Evolutionary conservation across 2,888 invertebrate genomes (phyloP).

Genomic region (Taphrorychus bicolor): DNA sequence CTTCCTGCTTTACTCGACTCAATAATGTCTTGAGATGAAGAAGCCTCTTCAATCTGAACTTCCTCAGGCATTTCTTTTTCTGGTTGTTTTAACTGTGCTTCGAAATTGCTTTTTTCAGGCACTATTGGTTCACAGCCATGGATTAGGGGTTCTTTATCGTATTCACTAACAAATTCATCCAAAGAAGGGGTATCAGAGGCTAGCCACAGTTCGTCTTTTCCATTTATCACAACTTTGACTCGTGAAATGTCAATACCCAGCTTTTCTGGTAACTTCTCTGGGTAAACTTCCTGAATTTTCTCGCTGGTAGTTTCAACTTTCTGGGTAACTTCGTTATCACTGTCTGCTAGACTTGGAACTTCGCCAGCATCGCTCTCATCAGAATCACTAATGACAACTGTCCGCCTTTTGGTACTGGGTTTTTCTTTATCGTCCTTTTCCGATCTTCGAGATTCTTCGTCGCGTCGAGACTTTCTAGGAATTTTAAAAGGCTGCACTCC

Average conservation of each 20-base stretch:
- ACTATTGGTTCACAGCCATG: too few species aligned
- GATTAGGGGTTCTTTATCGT: constrained; percentile 31
- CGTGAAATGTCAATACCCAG: constrained; percentile 9
- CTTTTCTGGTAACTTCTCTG: not conserved
- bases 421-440: constrained; percentile 15
- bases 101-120: too few species aligned
- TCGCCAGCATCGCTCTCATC: constrained; percentile 28
- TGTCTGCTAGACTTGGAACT: not conserved
- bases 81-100: not conserved
- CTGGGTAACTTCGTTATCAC: not conserved
- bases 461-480: constrained; percentile 56
- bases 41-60: not conserved
- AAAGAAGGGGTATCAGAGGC: too few species aligned
- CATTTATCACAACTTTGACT: constrained; percentile 17
- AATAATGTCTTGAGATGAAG: not conserved
- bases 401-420: not conserved
- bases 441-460: not conserved
- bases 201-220: too few species aligned
- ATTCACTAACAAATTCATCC: constrained; percentile 37
- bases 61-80: not conserved
- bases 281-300: not conserved
- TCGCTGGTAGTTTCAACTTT: not conserved
- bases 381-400: constrained; percentile 22
- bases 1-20: not conserved
- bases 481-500: constrained; percentile 64